A percentile compares a stretch with the other conserved stretches of the same genome.
Evolutionary conservation across 2,113 vertebrate species (phyloP).

Genomic region (Scortum barcoo): DNA sequence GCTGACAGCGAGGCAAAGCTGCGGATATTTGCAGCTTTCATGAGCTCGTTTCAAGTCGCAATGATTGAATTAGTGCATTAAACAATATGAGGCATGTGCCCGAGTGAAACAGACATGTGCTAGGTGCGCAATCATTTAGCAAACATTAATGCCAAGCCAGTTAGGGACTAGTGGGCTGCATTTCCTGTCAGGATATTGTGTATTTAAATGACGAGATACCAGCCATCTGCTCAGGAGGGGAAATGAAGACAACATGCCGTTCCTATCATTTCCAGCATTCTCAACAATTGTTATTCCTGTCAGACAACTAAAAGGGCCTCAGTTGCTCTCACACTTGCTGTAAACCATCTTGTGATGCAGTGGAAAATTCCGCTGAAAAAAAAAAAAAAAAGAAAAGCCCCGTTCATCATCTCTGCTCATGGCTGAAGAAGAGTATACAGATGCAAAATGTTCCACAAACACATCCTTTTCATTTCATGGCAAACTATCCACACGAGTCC

Average conservation of each 20-base stretch:
- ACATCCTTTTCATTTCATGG: not conserved
- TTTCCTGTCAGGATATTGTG: constrained; percentile 62
- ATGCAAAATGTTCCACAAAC: constrained; percentile 29
- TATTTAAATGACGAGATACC: constrained; percentile 47
- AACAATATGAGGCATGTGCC: constrained; percentile 52
- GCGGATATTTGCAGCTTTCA: constrained; percentile 64
- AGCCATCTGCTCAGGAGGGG: constrained; percentile 42
- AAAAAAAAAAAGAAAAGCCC: constrained; percentile 7
- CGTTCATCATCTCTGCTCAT: constrained; percentile 2
- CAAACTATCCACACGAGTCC: not conserved
- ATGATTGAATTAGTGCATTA: constrained; percentile 63
- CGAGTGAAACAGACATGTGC: constrained; percentile 64
- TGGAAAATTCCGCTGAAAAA: constrained; percentile 53
- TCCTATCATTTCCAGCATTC: constrained; percentile 18
- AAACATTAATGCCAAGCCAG: constrained; percentile 62
- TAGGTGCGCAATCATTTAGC: constrained; percentile 72
- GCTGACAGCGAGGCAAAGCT: constrained; percentile 63
- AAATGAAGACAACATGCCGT: constrained; percentile 3
- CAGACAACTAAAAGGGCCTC: not conserved
- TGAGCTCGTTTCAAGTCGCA: constrained; percentile 54
- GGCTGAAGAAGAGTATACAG: not conserved
- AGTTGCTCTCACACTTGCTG: not conserved
- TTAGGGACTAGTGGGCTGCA: constrained; percentile 32
- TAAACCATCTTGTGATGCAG: constrained; percentile 3
- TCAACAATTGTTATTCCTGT: not conserved